Conservation (phyloP, 1,140 invertebrate species). For the Trissolcus basalis region DNA sequence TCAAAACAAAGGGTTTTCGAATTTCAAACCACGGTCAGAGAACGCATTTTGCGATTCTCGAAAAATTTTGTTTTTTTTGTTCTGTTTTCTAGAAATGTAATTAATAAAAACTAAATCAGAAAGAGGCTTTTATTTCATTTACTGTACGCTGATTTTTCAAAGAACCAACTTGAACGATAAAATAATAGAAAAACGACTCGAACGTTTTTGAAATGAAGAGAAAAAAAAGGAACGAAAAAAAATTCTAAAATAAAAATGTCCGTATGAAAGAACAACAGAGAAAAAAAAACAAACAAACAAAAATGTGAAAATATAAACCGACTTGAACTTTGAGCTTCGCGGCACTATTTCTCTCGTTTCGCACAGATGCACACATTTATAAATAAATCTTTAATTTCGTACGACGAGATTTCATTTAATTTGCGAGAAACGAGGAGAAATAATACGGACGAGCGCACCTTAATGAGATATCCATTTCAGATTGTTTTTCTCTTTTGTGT, state of each 20-base stretch:
- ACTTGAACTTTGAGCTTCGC: neutral
- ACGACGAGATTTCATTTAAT: conserved; percentile 25
- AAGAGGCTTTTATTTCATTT: too few relatives aligned
- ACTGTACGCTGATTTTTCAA: too few relatives aligned
- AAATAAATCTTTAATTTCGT: conserved; percentile 41
- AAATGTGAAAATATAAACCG: neutral
- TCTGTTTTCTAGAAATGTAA: too few relatives aligned
- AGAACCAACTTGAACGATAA: too few relatives aligned
- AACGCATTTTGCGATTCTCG: too few relatives aligned
- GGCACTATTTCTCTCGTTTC: neutral
- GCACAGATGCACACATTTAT: conserved; percentile 1
- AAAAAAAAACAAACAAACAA: conserved; percentile 7
- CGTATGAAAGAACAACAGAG: too few relatives aligned
- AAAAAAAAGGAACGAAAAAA: conserved; percentile 6
- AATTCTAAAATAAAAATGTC: neutral
- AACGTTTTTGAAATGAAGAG: neutral
- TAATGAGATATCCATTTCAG: conserved; percentile 39
- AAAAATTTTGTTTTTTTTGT: too few relatives aligned
- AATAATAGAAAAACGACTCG: too few relatives aligned
- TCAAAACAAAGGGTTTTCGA: too few relatives aligned
- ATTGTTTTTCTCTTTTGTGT: conserved; percentile 30
- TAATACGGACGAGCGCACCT: conserved; percentile 6
- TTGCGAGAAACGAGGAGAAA: conserved; percentile 13
- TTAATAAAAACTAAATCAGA: too few relatives aligned
- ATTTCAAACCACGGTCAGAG: too few relatives aligned